These are phyloP conservation scores for Yponomeuta sedellus DNA, from an alignment of 2,888 invertebrate genomes.

Conservation along the genomic window DNA sequence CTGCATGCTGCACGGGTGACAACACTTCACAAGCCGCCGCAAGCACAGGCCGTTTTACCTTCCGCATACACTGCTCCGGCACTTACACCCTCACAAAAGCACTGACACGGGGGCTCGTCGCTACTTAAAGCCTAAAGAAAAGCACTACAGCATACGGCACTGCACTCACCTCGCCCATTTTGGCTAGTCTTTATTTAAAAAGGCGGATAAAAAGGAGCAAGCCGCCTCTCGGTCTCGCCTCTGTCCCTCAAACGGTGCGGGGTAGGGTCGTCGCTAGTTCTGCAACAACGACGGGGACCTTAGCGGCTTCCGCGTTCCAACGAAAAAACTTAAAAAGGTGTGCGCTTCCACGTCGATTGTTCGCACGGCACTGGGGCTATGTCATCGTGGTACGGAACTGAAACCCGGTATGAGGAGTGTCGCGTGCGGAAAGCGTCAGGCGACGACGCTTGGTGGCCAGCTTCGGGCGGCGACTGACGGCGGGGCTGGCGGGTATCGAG, in stretches of 20 bases:
- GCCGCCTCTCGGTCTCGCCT: conserved; percentile 70
- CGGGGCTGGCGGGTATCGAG: conserved; percentile 78
- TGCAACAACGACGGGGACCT: conserved; percentile 68
- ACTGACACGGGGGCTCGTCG: conserved; percentile 43
- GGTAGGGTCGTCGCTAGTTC: conserved; percentile 69
- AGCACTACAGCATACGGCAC: conserved; percentile 68
- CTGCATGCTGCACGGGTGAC: conserved; percentile 38
- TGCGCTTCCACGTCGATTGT: conserved; percentile 65
- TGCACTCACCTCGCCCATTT: conserved; percentile 76
- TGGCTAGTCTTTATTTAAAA: conserved; percentile 68
- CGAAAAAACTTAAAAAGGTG: conserved; percentile 70
- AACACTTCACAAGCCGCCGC: conserved; percentile 43
- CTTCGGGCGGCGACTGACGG: conserved; percentile 76
- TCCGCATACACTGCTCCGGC: conserved; percentile 60
- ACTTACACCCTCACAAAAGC: conserved; percentile 65
- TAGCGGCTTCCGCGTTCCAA: conserved; percentile 64
- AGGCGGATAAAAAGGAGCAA: conserved; percentile 69
- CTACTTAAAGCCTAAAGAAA: conserved; percentile 58
- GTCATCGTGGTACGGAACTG: conserved; percentile 72
- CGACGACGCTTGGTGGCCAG: conserved; percentile 68
- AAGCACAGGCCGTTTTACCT: conserved; percentile 33
- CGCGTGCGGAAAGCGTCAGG: conserved; percentile 62
- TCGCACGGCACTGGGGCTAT: conserved; percentile 71
- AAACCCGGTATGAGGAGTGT: conserved; percentile 68
- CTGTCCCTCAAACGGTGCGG: conserved; percentile 66